phyloP scores from a whole-genome alignment of 2,888 invertebrate genomes.

The Lasioglossum figueresi region DNA sequence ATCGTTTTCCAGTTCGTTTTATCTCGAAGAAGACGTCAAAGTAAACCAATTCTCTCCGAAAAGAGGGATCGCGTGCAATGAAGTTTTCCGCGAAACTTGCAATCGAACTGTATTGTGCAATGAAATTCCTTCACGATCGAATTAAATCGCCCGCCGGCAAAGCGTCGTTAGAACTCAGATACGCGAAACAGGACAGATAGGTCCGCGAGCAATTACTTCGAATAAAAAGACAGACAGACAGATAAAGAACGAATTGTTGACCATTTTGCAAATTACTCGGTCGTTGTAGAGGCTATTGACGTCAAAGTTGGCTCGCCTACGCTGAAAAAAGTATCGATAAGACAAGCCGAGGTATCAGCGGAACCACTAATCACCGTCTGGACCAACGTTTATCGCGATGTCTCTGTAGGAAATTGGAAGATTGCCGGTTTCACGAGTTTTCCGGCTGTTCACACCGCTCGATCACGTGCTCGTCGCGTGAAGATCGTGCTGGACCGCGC shows the following conservation, averaged over 20 bases:
- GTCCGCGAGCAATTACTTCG: not conserved
- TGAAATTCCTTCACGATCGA: not conserved
- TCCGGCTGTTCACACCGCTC: not conserved
- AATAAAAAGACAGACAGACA: not conserved
- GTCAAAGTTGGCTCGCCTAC: not conserved
- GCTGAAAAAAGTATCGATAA: slow-evolving; percentile 28
- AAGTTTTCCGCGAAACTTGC: not conserved
- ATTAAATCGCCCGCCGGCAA: not conserved
- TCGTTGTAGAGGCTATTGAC: not conserved
- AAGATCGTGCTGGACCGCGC: not conserved
- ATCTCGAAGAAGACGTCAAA: too few species aligned
- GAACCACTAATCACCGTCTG: slow-evolving; percentile 37
- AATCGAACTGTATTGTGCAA: not conserved
- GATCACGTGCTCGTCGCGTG: slow-evolving; percentile 42
- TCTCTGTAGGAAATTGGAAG: slow-evolving; percentile 42
- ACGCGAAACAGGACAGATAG: not conserved
- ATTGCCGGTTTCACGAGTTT: slow-evolving; percentile 22
- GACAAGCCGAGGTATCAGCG: slow-evolving; percentile 22
- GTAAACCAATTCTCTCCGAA: not conserved
- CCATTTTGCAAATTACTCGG: not conserved
- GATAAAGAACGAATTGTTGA: not conserved
- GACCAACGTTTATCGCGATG: slow-evolving; percentile 44
- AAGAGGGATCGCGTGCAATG: not conserved
- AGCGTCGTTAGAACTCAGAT: not conserved
- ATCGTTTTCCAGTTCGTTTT: too few species aligned